Base-by-base conservation (phyloP, 2,888 invertebrate species). In the Agriopis marginaria region DNA sequence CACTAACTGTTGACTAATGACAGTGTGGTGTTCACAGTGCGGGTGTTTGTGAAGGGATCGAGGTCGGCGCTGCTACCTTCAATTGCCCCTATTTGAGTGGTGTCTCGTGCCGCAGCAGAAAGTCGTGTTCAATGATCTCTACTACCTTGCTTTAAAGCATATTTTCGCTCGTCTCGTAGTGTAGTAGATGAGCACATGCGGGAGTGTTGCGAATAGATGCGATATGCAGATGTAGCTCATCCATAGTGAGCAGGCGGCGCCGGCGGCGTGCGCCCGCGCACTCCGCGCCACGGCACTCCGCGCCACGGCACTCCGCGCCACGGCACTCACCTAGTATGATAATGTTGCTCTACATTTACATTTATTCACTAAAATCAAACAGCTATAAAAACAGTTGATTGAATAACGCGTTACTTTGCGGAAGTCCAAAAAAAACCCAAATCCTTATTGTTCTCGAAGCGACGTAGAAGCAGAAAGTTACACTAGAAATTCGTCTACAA, bases 141-240 rank as follows among this genome's bases (percentile, higher is more conserved):
- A 62, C 11, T 49, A 6, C 51, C 10, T 42, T 8, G 7, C 8
- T 14, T 17, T 45, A 66, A 56, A 66, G 75, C 58, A 51, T 44
- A 44, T 10, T 62, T 44, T 70, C 0, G 17, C 7, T 11, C 9
- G 42, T 23, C 32, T 11, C 3, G 12, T 10, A 8, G 32, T 5
- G 5, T 12, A 32, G 17, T 17, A 44, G 45, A 45, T 63, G 44
- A 56, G 72, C 77, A 73, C 75, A 83, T 83, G 83, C 83, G 83
- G 83, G 83, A 65, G 58, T 70, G 56, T 72, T 69, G 80, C 79
- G 63, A 75, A 63, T 70, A 55, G 70, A 67, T 56, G 71, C 73
- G 77, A 79, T 82, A 83, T 83, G 82, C 76, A 79, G 79, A 82
- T 77, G 66, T 10, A 14, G 7, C 55, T 64, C 63, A 65, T 65